These are phyloP conservation scores for Cricetomys ansorgei DNA, from an alignment of 2,113 vertebrate species.

Conservation along the genomic window DNA sequence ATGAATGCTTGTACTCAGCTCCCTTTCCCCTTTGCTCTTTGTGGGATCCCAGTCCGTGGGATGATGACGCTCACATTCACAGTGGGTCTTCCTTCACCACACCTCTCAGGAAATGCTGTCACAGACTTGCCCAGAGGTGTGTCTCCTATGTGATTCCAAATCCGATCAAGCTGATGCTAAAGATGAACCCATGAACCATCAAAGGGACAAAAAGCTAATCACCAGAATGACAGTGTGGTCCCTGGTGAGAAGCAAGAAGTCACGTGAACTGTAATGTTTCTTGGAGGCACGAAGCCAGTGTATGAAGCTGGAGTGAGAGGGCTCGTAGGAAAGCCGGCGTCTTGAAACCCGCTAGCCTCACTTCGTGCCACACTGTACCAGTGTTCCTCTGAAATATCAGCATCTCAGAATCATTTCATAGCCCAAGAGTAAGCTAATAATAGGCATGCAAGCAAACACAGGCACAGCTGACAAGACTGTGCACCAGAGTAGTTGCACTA, in stretches of 20 bases:
- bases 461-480: background rate
- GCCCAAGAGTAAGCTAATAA: background rate
- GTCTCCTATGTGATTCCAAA: background rate
- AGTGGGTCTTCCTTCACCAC: background rate
- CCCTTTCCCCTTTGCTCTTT: background rate
- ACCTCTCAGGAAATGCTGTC: background rate
- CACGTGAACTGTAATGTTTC: background rate
- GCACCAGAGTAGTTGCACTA: background rate
- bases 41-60: background rate
- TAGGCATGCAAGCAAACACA: background rate
- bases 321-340: background rate
- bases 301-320: background rate
- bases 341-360: background rate
- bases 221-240: background rate
- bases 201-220: background rate
- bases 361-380: background rate
- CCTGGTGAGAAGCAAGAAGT: constrained; percentile 20
- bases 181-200: background rate
- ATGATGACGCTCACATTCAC: background rate
- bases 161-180: background rate
- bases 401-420: background rate
- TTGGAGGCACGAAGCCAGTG: background rate
- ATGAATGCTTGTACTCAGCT: no score
- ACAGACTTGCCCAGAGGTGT: background rate
- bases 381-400: background rate